phyloP scores from a whole-genome alignment of 2,113 vertebrate genomes.

The Pedetes capensis region DNA sequence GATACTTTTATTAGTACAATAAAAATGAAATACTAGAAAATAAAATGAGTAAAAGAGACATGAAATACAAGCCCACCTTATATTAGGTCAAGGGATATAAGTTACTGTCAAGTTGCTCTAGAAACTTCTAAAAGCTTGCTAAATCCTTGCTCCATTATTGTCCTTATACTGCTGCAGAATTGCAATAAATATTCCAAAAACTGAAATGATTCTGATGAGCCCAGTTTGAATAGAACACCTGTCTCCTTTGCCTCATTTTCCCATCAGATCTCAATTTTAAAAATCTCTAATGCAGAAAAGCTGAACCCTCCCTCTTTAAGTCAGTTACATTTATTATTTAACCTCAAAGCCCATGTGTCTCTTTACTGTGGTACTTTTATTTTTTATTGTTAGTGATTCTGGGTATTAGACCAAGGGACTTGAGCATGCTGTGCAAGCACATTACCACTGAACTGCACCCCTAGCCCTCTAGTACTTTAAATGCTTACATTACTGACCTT shows the following conservation, averaged over 20 bases:
- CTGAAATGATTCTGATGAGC: not conserved
- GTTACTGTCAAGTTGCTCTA: not conserved
- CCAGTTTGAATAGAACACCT: not conserved
- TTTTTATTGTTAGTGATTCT: not conserved
- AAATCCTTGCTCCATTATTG: not conserved
- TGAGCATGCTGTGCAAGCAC: not conserved
- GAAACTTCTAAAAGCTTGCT: not conserved
- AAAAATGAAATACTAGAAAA: conserved; percentile 47
- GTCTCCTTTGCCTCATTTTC: not conserved
- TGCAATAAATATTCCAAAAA: not conserved
- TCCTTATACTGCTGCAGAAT: not conserved
- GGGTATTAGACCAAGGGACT: not conserved
- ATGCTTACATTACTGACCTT: not conserved
- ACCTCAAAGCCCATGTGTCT: not conserved
- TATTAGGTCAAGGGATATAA: not conserved
- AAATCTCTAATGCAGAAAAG: not conserved
- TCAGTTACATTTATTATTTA: not conserved
- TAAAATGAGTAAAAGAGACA: conserved; percentile 23
- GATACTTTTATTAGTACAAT: conserved; percentile 46
- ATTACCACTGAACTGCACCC: not conserved
- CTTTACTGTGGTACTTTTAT: not conserved
- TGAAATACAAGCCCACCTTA: conserved; percentile 3
- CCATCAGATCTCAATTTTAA: not conserved
- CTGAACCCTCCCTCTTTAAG: not conserved
- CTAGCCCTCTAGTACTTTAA: not conserved